These are phyloP conservation scores for Apamea epomidion DNA, from an alignment of 2,888 invertebrate genomes.

Conservation along the genomic window DNA sequence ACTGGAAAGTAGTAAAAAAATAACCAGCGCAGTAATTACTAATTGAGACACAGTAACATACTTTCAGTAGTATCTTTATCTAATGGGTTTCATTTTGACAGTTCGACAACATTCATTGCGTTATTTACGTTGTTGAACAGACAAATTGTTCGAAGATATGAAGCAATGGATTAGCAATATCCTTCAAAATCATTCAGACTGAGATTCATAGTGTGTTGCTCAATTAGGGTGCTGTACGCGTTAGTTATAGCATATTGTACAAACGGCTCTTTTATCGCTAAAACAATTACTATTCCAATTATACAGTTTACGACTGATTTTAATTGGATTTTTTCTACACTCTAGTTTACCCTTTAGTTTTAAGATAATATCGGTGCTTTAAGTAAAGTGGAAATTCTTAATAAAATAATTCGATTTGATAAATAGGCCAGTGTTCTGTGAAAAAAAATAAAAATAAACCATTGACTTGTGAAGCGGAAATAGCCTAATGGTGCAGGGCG, in stretches of 20 bases:
- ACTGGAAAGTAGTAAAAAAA: neutral
- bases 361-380: neutral
- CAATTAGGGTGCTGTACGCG: too few species aligned
- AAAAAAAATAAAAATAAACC: neutral
- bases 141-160: too few species aligned
- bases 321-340: conserved; percentile 11
- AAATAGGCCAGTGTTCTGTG: neutral
- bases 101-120: too few species aligned
- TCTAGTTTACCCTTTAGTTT: neutral
- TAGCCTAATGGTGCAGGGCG: too few species aligned
- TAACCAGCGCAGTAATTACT: too few species aligned
- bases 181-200: too few species aligned
- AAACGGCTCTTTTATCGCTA: conserved; percentile 6
- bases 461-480: neutral
- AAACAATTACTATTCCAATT: conserved; percentile 11
- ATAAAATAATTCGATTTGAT: conserved; percentile 2
- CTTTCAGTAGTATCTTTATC: too few species aligned
- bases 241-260: neutral
- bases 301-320: neutral
- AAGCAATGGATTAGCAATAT: too few species aligned
- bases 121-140: too few species aligned
- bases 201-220: too few species aligned
- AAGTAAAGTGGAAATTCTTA: neutral
- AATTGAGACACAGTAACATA: too few species aligned
- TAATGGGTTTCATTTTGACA: too few species aligned